phyloP scores from a whole-genome alignment of 1,140 invertebrate species.

The Scylla paramamosain region DNA sequence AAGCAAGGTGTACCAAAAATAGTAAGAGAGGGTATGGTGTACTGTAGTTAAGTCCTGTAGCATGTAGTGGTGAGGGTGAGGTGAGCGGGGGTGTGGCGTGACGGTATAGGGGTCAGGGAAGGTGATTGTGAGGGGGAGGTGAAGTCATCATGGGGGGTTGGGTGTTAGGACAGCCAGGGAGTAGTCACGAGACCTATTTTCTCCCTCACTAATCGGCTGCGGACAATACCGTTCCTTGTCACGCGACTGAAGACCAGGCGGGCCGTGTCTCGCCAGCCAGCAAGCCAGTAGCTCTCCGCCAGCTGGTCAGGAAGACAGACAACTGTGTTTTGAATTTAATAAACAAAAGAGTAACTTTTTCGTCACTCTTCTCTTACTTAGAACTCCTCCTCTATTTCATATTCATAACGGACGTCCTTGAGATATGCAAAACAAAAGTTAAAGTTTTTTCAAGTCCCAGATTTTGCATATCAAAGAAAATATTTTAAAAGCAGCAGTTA shows the following conservation, averaged over 20 bases:
- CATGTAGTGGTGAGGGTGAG: too few species aligned
- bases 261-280: neutral
- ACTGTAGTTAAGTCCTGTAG: too few species aligned
- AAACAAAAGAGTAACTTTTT: neutral
- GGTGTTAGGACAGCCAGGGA: neutral
- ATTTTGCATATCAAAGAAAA: neutral
- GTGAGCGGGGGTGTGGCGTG: too few species aligned
- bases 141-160: neutral
- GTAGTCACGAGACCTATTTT: conserved; percentile 22
- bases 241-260: neutral
- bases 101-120: neutral
- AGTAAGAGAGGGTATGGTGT: too few species aligned
- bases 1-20: too few species aligned
- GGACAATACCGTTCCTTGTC: neutral
- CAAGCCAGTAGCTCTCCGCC: too few species aligned
- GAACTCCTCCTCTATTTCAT: neutral
- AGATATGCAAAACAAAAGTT: neutral
- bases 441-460: neutral
- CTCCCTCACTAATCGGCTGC: conserved; percentile 1
- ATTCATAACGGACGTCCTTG: neutral
- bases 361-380: neutral
- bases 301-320: neutral
- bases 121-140: neutral
- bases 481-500: neutral
- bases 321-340: neutral